Evolutionary conservation across 2,888 invertebrate species (phyloP).

Genomic region (Cheiracanthium punctorium): DNA sequence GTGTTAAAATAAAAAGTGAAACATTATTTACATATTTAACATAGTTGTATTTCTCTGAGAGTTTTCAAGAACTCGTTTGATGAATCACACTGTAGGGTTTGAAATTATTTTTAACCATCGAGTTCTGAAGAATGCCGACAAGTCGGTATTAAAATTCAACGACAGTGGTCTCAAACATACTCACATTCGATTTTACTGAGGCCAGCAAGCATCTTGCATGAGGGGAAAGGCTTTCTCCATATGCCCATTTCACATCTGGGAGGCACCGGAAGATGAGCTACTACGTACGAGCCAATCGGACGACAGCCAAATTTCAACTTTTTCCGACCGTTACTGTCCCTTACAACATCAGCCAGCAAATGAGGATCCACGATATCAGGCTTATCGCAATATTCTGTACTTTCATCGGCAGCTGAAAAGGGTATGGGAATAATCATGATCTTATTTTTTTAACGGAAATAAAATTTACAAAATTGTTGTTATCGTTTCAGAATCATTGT

Average conservation of each 20-base stretch:
- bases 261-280: neutral
- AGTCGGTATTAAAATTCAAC: too few species aligned
- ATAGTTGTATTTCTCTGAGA: too few species aligned
- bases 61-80: too few species aligned
- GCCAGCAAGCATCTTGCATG: neutral
- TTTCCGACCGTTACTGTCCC: neutral
- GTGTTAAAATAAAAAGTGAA: too few species aligned
- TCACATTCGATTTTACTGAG: slow-evolving; percentile 22
- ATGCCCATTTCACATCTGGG: neutral
- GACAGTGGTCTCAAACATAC: too few species aligned
- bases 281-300: slow-evolving; percentile 28
- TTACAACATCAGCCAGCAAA: neutral
- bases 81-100: too few species aligned
- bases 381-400: neutral
- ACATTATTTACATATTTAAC: too few species aligned
- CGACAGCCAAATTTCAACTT: slow-evolving; percentile 20
- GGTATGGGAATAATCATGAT: neutral
- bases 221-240: slow-evolving; percentile 28
- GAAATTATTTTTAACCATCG: too few species aligned
- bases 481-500: too few species aligned
- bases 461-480: too few species aligned
- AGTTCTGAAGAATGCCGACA: too few species aligned
- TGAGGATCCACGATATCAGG: slow-evolving; percentile 15
- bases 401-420: neutral
- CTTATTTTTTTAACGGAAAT: too few species aligned